Conservation (phyloP, 2,888 invertebrate species). For the Athrips mouffetella region DNA sequence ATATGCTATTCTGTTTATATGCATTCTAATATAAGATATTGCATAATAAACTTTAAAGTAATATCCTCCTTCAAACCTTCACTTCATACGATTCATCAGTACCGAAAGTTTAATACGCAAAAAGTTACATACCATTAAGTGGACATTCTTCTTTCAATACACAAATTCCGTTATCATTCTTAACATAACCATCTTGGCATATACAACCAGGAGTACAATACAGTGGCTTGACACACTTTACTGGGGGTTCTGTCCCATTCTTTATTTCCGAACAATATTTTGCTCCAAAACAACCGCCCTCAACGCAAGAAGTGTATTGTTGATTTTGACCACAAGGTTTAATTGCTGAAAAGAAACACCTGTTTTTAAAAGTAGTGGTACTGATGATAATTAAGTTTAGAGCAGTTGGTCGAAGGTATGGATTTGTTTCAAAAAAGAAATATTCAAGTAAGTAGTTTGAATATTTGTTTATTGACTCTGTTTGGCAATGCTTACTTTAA, state of each 20-base stretch:
- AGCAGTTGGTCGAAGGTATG: too few relatives aligned
- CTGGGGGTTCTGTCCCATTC: neutral
- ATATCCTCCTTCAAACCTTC: too few relatives aligned
- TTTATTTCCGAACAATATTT: conserved; percentile 11
- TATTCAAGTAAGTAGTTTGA: too few relatives aligned
- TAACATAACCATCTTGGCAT: conserved; percentile 17
- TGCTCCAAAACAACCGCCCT: conserved; percentile 13
- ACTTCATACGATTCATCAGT: too few relatives aligned
- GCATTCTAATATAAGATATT: too few relatives aligned
- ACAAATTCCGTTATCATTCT: conserved; percentile 20
- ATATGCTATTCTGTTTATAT: too few relatives aligned
- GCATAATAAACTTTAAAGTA: too few relatives aligned
- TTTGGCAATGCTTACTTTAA: too few relatives aligned
- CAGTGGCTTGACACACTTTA: neutral
- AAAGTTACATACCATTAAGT: neutral
- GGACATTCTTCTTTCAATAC: conserved; percentile 15
- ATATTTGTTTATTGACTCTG: too few relatives aligned
- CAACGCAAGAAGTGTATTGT: conserved; percentile 10
- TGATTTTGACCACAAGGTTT: conserved; percentile 13
- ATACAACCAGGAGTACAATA: conserved; percentile 17
- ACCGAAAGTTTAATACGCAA: neutral
- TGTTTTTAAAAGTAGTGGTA: too few relatives aligned
- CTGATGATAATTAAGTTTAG: too few relatives aligned
- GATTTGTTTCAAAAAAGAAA: too few relatives aligned
- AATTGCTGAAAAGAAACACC: conserved; percentile 1